These are phyloP conservation scores for Odontocolon sp. DNA, from an alignment of 2,888 invertebrate genomes.

Conservation along the genomic window DNA sequence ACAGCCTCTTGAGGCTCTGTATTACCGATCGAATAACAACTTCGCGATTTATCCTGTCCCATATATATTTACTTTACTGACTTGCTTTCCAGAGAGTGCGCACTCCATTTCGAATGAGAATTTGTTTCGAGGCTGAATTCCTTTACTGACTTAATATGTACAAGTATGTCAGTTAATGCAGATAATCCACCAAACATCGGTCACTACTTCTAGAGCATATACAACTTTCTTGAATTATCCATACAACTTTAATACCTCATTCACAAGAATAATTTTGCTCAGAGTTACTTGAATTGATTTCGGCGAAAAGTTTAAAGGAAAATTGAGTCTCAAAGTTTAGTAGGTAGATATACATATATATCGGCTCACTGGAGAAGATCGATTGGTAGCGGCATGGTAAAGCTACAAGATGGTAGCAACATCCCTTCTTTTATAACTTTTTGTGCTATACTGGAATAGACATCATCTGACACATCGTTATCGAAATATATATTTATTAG, in stretches of 20 bases:
- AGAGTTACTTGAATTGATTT: constrained; percentile 37
- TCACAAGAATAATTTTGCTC: constrained; percentile 21
- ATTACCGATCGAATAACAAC: neutral
- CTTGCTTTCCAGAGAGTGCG: neutral
- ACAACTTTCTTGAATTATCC: neutral
- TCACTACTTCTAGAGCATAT: no score
- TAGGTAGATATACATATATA: constrained; percentile 15
- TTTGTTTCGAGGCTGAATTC: no score
- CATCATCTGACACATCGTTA: neutral
- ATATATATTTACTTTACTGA: neutral
- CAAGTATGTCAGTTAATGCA: no score
- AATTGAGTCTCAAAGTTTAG: constrained; percentile 42
- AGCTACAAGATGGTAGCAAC: neutral
- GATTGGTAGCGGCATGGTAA: constrained; percentile 10
- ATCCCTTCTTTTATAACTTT: neutral
- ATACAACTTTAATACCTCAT: constrained; percentile 22
- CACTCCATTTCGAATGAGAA: no score
- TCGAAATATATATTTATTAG: neutral
- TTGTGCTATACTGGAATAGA: neutral
- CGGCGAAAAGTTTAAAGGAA: constrained; percentile 31
- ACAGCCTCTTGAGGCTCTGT: neutral
- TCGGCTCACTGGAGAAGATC: constrained; percentile 24
- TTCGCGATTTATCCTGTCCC: neutral
- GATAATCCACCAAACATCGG: no score
- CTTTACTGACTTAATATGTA: no score